These are phyloP conservation scores for Campaea margaritaria DNA, from an alignment of 2,888 invertebrate genomes.

Conservation along the genomic window DNA sequence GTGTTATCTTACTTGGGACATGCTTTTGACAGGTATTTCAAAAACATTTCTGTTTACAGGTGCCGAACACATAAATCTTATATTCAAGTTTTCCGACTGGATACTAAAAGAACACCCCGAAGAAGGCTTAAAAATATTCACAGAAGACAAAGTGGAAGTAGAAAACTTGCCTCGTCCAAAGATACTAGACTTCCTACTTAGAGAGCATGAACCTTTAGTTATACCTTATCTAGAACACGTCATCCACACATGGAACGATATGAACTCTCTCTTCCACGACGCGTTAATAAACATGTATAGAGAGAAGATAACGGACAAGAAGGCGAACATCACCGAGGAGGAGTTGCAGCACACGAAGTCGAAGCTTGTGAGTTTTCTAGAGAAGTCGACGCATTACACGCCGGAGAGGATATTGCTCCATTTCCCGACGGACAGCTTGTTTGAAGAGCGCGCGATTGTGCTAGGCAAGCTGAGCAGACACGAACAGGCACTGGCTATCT, in stretches of 20 bases:
- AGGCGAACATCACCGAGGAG: constrained; percentile 65
- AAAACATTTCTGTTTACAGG: constrained; percentile 72
- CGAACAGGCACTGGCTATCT: constrained; percentile 96
- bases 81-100: constrained; percentile 98
- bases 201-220: constrained; percentile 91
- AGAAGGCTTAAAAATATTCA: constrained; percentile 95
- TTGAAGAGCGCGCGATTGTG: constrained; percentile 97
- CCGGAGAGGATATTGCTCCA: constrained; percentile 94
- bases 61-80: constrained; percentile 91
- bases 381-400: constrained; percentile 92
- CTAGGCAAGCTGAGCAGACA: constrained; percentile 95
- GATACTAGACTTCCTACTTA: constrained; percentile 94
- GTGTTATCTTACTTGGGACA: no score
- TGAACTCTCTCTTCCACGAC: constrained; percentile 94
- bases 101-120: constrained; percentile 94
- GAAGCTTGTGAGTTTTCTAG: constrained; percentile 91
- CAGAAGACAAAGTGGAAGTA: constrained; percentile 94
- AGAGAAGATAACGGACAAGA: constrained; percentile 86
- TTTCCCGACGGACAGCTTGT: constrained; percentile 93
- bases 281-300: constrained; percentile 95
- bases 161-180: constrained; percentile 95
- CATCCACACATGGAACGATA: constrained; percentile 95
- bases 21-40: no score
- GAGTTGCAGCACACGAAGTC: constrained; percentile 73
- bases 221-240: constrained; percentile 98